Evolutionary conservation across 2,113 vertebrate species (phyloP).

Genomic region (Brachyhypopomus occidentalis): DNA sequence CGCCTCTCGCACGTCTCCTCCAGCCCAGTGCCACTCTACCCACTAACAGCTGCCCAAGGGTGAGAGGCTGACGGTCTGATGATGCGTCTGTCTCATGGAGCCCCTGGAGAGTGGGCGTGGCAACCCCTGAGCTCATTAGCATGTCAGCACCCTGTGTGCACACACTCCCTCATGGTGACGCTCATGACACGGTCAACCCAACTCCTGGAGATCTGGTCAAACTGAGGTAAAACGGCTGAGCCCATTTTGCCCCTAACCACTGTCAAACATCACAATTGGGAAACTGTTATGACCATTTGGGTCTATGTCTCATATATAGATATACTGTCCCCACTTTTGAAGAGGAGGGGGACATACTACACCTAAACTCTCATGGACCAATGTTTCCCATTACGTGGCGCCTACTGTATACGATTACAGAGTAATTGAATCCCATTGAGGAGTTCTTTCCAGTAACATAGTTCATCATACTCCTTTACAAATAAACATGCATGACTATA

Average conservation of each 20-base stretch:
- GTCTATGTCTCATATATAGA: too few relatives aligned
- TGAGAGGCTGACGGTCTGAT: constrained; percentile 17
- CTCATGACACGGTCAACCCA: constrained; percentile 20
- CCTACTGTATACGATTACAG: neutral
- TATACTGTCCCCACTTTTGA: neutral
- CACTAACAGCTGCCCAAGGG: neutral
- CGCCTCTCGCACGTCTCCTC: constrained; percentile 20
- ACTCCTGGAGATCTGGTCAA: constrained; percentile 9
- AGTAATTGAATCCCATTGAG: neutral
- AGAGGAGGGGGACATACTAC: too few relatives aligned
- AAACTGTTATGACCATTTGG: too few relatives aligned
- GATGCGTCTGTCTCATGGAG: constrained; percentile 24
- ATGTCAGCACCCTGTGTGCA: neutral
- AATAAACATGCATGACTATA: neutral
- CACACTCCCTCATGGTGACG: neutral
- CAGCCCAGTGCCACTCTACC: constrained; percentile 9
- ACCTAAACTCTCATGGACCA: neutral
- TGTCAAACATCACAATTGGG: neutral
- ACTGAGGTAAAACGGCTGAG: neutral
- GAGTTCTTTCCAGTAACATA: neutral
- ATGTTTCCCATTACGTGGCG: neutral
- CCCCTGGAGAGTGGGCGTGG: constrained; percentile 25
- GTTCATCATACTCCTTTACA: neutral
- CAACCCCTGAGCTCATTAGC: constrained; percentile 51
- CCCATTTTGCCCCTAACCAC: neutral